phyloP scores from a whole-genome alignment of 2,797 vertebrate genomes.

The Monodelphis domestica region DNA sequence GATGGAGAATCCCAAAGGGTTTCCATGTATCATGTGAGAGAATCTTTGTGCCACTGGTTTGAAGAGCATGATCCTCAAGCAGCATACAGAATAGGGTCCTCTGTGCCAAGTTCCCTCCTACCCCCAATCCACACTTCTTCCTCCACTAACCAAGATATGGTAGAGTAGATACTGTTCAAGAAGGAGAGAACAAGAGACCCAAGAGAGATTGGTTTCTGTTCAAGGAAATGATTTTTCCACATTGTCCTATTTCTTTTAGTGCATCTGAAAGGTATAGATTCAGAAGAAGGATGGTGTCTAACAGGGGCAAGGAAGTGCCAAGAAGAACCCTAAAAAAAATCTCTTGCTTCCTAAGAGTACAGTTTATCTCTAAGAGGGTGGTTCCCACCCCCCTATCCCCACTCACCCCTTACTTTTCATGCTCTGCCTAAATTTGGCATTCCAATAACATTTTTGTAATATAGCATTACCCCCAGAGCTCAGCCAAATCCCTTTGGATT shows the following conservation, averaged over 20 bases:
- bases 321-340: conserved; percentile 54
- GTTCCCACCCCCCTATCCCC: conserved; percentile 53
- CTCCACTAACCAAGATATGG: conserved; percentile 2
- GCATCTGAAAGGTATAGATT: conserved; percentile 45
- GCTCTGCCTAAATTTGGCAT: conserved; percentile 81
- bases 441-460: conserved; percentile 83
- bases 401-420: conserved; percentile 66
- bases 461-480: conserved; percentile 78
- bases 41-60: not conserved
- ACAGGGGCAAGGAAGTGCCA: conserved; percentile 63
- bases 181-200: conserved; percentile 45
- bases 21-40: not conserved
- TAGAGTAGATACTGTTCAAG: conserved; percentile 61
- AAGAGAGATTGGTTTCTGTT: conserved; percentile 66
- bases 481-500: conserved; percentile 77
- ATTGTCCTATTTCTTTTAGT: conserved; percentile 57
- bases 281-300: conserved; percentile 51
- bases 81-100: conserved; percentile 40
- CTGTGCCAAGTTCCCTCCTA: conserved; percentile 31
- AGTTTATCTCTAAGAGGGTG: conserved; percentile 77
- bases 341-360: conserved; percentile 69
- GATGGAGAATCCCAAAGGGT: not conserved
- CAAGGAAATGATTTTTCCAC: conserved; percentile 50
- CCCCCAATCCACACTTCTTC: not conserved
- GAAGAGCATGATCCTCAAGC: conserved; percentile 34